Conservation (phyloP, 2,888 invertebrate genomes). For the Micoletzkya japonica region DNA sequence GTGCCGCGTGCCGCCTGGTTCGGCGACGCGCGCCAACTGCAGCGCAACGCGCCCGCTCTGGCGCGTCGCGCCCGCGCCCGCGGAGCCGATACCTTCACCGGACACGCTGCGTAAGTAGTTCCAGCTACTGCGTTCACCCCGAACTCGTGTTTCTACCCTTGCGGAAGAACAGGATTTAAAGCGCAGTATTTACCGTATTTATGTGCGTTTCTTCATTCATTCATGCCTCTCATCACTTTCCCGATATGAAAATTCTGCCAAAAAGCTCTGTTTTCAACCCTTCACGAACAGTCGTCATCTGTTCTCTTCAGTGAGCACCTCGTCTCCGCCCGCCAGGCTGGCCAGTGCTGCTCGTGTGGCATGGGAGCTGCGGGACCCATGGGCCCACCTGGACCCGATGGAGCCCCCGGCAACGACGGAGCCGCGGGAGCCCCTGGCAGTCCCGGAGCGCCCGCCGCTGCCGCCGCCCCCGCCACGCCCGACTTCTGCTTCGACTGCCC, state of each 20-base stretch:
- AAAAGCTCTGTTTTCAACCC: too few species aligned
- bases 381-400: slow-evolving; percentile 15
- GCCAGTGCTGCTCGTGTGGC: slow-evolving; percentile 22
- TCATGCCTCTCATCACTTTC: neutral
- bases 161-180: neutral
- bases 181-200: neutral
- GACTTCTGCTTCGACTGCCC: slow-evolving; percentile 25
- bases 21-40: slow-evolving; percentile 7
- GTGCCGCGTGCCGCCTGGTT: slow-evolving; percentile 22
- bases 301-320: too few species aligned
- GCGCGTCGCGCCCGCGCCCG: neutral
- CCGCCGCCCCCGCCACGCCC: slow-evolving; percentile 21
- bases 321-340: neutral
- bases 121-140: neutral
- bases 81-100: slow-evolving; percentile 12
- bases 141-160: too few species aligned
- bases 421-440: slow-evolving; percentile 11
- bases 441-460: slow-evolving; percentile 7
- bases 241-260: neutral
- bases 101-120: neutral
- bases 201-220: neutral
- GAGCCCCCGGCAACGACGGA: slow-evolving; percentile 26
- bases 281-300: too few species aligned
- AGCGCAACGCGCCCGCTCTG: too few species aligned
- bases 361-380: slow-evolving; percentile 22